Conservation (phyloP, 2,888 invertebrate genomes). For the Metellina segmentata region DNA sequence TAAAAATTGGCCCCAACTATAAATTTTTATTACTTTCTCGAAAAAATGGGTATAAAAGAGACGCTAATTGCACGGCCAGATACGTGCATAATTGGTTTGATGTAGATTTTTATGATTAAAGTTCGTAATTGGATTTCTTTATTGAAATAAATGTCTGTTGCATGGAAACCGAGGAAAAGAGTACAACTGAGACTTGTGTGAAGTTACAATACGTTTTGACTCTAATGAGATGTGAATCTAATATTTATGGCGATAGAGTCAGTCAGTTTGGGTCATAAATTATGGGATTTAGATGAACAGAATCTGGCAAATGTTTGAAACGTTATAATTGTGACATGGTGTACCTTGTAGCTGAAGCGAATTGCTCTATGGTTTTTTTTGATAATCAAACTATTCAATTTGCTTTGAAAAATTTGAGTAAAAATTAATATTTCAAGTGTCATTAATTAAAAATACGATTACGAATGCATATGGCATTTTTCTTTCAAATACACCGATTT, state of each 20-base stretch:
- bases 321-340: too few relatives aligned
- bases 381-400: too few relatives aligned
- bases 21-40: not conserved
- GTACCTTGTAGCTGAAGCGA: too few relatives aligned
- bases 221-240: not conserved
- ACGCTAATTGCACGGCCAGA: not conserved
- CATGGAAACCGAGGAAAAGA: not conserved
- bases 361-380: too few relatives aligned
- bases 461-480: too few relatives aligned
- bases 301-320: too few relatives aligned
- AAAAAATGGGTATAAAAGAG: not conserved
- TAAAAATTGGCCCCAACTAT: not conserved
- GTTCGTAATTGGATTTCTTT: constrained; percentile 7
- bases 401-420: too few relatives aligned
- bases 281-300: not conserved
- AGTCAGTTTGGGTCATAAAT: not conserved
- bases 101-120: not conserved
- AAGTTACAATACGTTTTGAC: not conserved
- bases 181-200: not conserved
- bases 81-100: not conserved
- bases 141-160: not conserved
- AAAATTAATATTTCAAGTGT: too few relatives aligned
- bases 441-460: too few relatives aligned
- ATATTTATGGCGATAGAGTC: not conserved
- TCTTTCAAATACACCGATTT: too few relatives aligned